A percentile compares a stretch with the other conserved stretches of the same genome.
Evolutionary conservation across 1,140 invertebrate species (phyloP).

Genomic region (Leptopilina boulardi): DNA sequence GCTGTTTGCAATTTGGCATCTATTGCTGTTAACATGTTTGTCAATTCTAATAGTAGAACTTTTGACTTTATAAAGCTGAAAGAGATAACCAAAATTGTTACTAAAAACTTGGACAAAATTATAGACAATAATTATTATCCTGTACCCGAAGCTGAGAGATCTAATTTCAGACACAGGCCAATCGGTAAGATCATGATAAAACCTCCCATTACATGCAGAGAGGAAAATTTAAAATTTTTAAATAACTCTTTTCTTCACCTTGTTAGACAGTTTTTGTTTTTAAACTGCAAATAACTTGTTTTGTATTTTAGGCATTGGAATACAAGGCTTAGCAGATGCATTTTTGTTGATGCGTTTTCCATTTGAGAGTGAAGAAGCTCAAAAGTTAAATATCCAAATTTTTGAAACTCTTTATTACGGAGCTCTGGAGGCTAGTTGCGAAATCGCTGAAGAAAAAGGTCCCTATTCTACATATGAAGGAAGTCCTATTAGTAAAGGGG

Average conservation of each 20-base stretch:
- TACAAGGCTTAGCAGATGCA: constrained; percentile 97
- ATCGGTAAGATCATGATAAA: constrained; percentile 82
- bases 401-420: constrained; percentile 97
- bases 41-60: constrained; percentile 83
- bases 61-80: constrained; percentile 95
- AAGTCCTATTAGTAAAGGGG: constrained; percentile 94
- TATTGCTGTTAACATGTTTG: constrained; percentile 98
- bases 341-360: constrained; percentile 96
- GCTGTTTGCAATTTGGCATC: constrained; percentile 99
- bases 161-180: constrained; percentile 95
- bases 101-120: constrained; percentile 96
- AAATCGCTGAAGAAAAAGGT: constrained; percentile 91
- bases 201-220: too few species aligned
- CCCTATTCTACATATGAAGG: constrained; percentile 95
- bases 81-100: constrained; percentile 91
- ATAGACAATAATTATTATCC: constrained; percentile 99
- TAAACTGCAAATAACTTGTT: not conserved
- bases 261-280: not conserved
- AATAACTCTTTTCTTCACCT: not conserved
- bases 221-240: too few species aligned
- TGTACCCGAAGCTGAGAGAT: constrained; percentile 89
- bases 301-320: constrained; percentile 82
- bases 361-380: constrained; percentile 92
- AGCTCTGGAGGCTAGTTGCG: constrained; percentile 97
- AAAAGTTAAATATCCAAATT: constrained; percentile 94